phyloP scores from a whole-genome alignment of 1,140 invertebrate genomes.

The Aphaenogaster floridana region DNA sequence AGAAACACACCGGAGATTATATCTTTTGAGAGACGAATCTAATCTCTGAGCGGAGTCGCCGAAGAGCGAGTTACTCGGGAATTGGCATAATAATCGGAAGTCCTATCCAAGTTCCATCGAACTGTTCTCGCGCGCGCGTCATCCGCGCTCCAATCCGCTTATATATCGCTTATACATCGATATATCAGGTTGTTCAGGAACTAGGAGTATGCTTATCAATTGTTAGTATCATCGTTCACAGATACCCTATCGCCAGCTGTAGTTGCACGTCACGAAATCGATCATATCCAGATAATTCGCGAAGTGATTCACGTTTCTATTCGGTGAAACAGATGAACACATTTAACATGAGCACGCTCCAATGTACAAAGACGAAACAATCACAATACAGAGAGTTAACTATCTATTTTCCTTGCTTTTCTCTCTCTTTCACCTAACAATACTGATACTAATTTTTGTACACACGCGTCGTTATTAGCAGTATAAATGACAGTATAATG shows the following conservation, averaged over 20 bases:
- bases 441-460: background rate
- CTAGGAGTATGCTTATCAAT: slow-evolving; percentile 47
- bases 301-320: background rate
- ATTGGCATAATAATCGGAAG: slow-evolving; percentile 71
- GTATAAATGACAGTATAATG: background rate
- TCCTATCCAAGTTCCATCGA: slow-evolving; percentile 65
- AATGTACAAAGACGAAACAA: background rate
- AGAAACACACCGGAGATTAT: slow-evolving; percentile 45
- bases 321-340: background rate
- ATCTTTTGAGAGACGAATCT: slow-evolving; percentile 44
- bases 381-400: background rate
- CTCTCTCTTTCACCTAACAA: background rate
- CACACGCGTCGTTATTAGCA: background rate
- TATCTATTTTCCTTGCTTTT: background rate
- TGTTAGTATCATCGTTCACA: slow-evolving; percentile 23
- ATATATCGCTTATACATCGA: slow-evolving; percentile 8
- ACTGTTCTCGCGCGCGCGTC: background rate
- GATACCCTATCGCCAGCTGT: background rate
- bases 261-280: slow-evolving; percentile 17
- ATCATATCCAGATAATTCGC: slow-evolving; percentile 47
- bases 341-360: background rate
- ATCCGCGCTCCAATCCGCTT: slow-evolving; percentile 30
- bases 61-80: slow-evolving; percentile 43
- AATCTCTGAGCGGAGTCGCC: slow-evolving; percentile 22
- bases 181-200: slow-evolving; percentile 35